A percentile compares a stretch with the other conserved stretches of the same genome.
Conservation (phyloP, 2,888 invertebrate genomes). For the Cremastinae sp. region DNA sequence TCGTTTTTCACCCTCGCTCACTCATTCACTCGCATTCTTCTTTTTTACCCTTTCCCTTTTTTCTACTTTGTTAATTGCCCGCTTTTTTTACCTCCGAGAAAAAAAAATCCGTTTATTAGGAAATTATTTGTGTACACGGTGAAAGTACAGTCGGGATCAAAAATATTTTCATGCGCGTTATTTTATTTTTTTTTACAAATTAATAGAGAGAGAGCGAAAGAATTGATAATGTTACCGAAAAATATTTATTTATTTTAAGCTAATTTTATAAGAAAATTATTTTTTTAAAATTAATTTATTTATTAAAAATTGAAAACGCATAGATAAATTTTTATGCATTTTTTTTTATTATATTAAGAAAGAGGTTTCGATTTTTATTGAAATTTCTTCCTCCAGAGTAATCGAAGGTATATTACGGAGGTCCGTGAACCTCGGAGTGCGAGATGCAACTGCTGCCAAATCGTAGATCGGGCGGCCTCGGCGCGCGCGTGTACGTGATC, state of each 20-base stretch:
- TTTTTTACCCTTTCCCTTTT: neutral
- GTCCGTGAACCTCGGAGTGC: conserved; percentile 59
- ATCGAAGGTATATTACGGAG: neutral
- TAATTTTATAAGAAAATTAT: too few relatives aligned
- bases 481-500: neutral
- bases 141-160: neutral
- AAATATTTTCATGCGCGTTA: neutral
- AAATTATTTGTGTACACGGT: too few relatives aligned
- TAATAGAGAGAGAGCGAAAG: too few relatives aligned
- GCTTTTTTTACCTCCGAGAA: neutral
- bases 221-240: too few relatives aligned
- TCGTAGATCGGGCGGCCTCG: conserved; percentile 53
- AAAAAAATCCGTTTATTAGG: neutral
- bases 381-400: too few relatives aligned
- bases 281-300: too few relatives aligned
- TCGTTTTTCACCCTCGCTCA: neutral
- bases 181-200: too few relatives aligned
- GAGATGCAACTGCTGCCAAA: conserved; percentile 66
- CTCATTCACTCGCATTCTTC: neutral
- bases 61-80: conserved; percentile 8
- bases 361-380: too few relatives aligned
- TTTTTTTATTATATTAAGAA: too few relatives aligned
- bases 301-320: too few relatives aligned
- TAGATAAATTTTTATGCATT: too few relatives aligned
- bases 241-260: too few relatives aligned